Conservation (phyloP, 2,888 invertebrate species). For the Ochropleura plecta region DNA sequence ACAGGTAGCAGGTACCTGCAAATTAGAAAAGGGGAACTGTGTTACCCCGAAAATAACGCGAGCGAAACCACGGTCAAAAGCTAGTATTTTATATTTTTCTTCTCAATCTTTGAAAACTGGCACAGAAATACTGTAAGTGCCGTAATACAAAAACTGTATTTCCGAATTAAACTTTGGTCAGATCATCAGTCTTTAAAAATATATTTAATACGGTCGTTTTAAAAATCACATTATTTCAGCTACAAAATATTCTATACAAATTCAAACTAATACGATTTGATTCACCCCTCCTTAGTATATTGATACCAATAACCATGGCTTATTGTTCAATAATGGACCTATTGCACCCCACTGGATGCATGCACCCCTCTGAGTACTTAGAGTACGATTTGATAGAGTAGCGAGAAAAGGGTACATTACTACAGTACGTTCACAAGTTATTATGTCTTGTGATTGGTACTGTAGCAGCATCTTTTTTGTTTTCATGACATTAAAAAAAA, state of each 20-base stretch:
- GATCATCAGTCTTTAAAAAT: neutral
- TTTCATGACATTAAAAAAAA: too few species aligned
- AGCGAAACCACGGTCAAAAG: too few species aligned
- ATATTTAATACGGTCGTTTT: neutral
- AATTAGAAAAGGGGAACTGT: too few species aligned
- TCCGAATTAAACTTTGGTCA: neutral
- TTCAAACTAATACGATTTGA: constrained; percentile 60
- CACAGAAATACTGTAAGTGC: neutral
- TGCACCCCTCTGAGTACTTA: constrained; percentile 56
- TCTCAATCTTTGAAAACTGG: neutral
- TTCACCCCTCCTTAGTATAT: constrained; percentile 66
- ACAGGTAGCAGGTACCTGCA: too few species aligned
- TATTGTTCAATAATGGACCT: constrained; percentile 79
- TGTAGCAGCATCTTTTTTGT: too few species aligned
- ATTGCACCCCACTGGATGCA: constrained; percentile 53
- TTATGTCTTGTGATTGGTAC: too few species aligned
- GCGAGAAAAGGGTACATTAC: constrained; percentile 44
- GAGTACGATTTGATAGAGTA: constrained; percentile 60
- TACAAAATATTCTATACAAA: constrained; percentile 26
- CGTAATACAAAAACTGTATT: neutral
- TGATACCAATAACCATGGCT: constrained; percentile 76
- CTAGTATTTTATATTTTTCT: neutral
- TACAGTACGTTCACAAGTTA: too few species aligned
- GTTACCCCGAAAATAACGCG: too few species aligned
- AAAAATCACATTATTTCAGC: neutral